Base-by-base conservation (phyloP, 2,888 invertebrate species). In the Argynnis bischoffii region DNA sequence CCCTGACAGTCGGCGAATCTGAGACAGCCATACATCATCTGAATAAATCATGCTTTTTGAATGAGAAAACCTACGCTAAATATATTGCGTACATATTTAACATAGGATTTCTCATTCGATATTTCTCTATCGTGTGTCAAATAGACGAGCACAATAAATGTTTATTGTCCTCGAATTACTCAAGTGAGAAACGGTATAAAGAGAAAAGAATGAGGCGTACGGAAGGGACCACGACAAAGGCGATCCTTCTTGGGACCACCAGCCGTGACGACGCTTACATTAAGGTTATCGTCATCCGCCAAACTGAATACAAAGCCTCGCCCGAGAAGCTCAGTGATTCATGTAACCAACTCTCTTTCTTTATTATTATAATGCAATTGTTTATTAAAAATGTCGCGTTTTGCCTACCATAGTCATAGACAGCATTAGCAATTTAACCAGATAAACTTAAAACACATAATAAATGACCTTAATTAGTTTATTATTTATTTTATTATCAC, bases 111-210 rank as follows among this genome's bases (percentile, higher is more conserved):
- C 84, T 88, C 88, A 74, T 76, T 77, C 74, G 70, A 75, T 76
- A 74, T 75, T 90, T 88, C 87, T 88, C 85, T 86, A 88, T 90
- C 88, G 87, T 88, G 86, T 88, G 89, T 90, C 90, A 89, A 88
- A 89, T 88, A 89, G 88, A 88, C 86, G 87, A 84, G 85, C 82
- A 89, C 89, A 89, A 92, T 92, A 91, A 92, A 90, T 89, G 89
- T 92, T 90, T 92, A 92, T 91, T 90, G 90, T 91, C 87, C 86
- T 86, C 87, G 88, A 90, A 92, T 92, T 91, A 91, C 88, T 91
- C 89, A 88, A 91, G 89, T 92, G 91, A 88, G 89, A 92, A 90
- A 90, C 89, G 83, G 87, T 87, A 86, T 89, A 88, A 88, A 88
- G 87, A 87, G 89, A 87, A 89, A 92, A 92, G 90, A 90, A 90